A percentile compares a stretch with the other conserved stretches of the same genome.
Evolutionary conservation across 2,888 invertebrate species (phyloP).

Genomic region (Oeneis ivallda): DNA sequence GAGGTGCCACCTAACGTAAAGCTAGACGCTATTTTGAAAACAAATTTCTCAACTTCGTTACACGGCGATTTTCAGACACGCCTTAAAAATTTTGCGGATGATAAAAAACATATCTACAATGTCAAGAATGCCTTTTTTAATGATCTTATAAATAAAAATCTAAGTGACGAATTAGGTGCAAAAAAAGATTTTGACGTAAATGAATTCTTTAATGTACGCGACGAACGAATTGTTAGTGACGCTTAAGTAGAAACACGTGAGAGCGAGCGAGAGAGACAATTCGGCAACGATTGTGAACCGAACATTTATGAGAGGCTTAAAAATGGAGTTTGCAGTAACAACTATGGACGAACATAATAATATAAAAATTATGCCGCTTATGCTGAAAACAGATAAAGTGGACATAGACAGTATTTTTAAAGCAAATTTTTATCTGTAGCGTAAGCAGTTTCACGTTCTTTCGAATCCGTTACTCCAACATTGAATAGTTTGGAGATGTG

Average conservation of each 20-base stretch:
- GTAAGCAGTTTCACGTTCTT: neutral
- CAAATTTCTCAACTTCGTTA: conserved; percentile 27
- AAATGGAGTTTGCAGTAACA: conserved; percentile 12
- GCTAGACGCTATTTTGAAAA: conserved; percentile 37
- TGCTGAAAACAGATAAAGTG: conserved; percentile 4
- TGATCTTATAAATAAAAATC: neutral
- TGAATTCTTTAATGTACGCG: conserved; percentile 25
- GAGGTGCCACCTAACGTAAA: conserved; percentile 43
- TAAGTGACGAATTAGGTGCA: conserved; percentile 9
- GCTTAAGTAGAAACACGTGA: conserved; percentile 38
- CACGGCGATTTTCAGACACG: conserved; percentile 27
- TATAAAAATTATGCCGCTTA: neutral
- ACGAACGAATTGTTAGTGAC: conserved; percentile 37
- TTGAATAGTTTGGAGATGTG: neutral
- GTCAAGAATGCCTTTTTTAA: neutral
- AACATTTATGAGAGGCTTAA: conserved; percentile 29
- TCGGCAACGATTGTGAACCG: conserved; percentile 32
- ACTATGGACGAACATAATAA: conserved; percentile 2
- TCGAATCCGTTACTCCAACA: neutral
- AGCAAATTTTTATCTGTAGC: neutral
- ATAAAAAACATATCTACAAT: conserved; percentile 16
- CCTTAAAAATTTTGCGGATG: conserved; percentile 30
- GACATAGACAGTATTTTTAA: neutral
- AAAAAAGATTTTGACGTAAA: conserved; percentile 15
- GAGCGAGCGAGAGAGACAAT: conserved; percentile 65